These are phyloP conservation scores for Sterna hirundo DNA, from an alignment of 2,113 vertebrate species.

Conservation along the genomic window DNA sequence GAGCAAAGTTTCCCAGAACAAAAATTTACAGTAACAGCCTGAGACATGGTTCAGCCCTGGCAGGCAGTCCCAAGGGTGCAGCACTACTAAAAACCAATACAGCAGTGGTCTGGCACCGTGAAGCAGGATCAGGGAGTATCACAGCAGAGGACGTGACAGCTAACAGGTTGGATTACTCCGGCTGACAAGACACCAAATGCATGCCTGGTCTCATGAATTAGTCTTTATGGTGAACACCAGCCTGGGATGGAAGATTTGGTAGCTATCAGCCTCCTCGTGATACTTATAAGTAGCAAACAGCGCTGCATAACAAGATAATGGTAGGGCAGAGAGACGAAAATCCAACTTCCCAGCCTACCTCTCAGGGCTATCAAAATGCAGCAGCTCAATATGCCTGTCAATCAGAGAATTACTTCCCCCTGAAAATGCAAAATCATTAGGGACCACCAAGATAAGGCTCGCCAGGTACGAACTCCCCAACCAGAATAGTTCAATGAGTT, in stretches of 20 bases:
- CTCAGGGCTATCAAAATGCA: background rate
- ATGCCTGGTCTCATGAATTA: background rate
- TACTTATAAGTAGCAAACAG: background rate
- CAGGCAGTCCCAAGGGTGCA: background rate
- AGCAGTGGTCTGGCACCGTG: accelerated
- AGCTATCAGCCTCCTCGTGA: background rate
- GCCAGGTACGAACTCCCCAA: background rate
- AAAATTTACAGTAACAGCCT: background rate
- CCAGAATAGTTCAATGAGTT: background rate
- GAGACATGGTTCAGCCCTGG: background rate
- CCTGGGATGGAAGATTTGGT: background rate
- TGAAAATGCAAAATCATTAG: background rate
- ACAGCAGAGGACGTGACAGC: background rate
- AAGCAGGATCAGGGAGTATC: background rate
- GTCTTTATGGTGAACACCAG: background rate
- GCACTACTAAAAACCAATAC: background rate
- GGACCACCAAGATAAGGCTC: background rate
- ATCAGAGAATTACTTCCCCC: background rate
- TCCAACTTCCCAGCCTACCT: background rate
- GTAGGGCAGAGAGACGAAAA: background rate
- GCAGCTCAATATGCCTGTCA: background rate
- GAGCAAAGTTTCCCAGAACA: background rate
- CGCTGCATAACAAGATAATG: background rate
- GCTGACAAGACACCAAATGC: background rate
- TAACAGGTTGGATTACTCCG: background rate